Percentiles rank a stretch among this genome's conserved stretches.
These are phyloP conservation scores for Trinectes maculatus DNA, from an alignment of 2,113 vertebrate genomes.

Conservation along the genomic window DNA sequence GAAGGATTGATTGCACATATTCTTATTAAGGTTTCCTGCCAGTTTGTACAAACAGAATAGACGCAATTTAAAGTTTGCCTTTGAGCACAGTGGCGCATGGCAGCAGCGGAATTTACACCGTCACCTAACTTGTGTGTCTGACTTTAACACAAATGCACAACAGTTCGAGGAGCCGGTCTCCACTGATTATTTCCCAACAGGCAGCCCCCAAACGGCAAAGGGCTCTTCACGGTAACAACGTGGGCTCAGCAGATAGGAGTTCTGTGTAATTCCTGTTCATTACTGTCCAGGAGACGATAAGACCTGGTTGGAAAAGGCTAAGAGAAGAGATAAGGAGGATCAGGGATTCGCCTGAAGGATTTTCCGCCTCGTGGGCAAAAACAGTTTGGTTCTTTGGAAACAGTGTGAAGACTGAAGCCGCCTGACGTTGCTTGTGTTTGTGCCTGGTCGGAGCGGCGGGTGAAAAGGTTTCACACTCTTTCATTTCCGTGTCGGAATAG, in stretches of 20 bases:
- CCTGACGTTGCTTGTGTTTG: constrained; percentile 13
- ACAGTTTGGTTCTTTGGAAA: constrained; percentile 53
- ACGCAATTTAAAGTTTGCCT: neutral
- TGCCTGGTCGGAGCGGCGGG: neutral
- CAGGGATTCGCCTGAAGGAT: constrained; percentile 66
- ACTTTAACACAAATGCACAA: constrained; percentile 29
- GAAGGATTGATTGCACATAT: neutral
- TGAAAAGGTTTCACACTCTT: too few relatives aligned
- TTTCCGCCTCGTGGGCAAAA: constrained; percentile 49
- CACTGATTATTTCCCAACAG: constrained; percentile 67
- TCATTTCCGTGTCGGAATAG: too few relatives aligned
- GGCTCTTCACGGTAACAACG: constrained; percentile 52
- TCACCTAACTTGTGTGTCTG: neutral
- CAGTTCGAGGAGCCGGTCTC: constrained; percentile 44
- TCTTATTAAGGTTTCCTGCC: neutral
- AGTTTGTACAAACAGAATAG: constrained; percentile 2
- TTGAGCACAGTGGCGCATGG: too few relatives aligned
- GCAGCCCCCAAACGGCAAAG: constrained; percentile 67
- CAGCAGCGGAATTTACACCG: neutral
- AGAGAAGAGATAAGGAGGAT: constrained; percentile 73
- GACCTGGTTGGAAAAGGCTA: constrained; percentile 69
- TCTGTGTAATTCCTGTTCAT: constrained; percentile 80
- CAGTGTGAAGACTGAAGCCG: constrained; percentile 32
- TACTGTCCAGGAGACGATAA: constrained; percentile 75
- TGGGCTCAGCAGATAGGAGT: constrained; percentile 66